These are phyloP conservation scores for Ibidorhyncha struthersii DNA, from an alignment of 2,113 vertebrate species.

Conservation along the genomic window DNA sequence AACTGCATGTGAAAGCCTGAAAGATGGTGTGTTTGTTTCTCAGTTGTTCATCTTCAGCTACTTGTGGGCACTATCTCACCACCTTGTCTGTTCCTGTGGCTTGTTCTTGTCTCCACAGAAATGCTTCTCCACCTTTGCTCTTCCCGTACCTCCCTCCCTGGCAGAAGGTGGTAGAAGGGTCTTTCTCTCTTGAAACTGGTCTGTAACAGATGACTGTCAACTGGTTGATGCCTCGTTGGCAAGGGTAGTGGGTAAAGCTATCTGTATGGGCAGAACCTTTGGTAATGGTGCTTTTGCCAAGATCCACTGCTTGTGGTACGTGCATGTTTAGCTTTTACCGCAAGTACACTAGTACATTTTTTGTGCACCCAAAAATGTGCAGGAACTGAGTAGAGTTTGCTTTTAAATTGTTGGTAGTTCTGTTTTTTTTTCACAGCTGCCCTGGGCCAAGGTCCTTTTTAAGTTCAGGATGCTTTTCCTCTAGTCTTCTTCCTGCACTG, in stretches of 20 bases:
- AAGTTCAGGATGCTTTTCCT: not conserved
- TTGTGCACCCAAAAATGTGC: not conserved
- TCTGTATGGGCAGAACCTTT: not conserved
- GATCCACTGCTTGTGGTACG: not conserved
- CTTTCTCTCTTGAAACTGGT: not conserved
- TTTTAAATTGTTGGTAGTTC: not conserved
- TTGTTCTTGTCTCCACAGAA: not conserved
- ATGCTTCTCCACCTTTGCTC: not conserved
- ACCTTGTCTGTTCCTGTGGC: not conserved
- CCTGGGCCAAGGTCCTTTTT: not conserved
- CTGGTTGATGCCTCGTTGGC: not conserved
- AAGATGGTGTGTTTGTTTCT: not conserved
- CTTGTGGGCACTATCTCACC: not conserved
- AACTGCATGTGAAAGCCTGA: not conserved
- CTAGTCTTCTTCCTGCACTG: not conserved
- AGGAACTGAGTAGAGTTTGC: not conserved
- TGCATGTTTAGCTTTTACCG: accelerated
- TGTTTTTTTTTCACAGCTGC: not conserved
- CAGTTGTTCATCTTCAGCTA: not conserved
- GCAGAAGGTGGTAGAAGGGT: not conserved
- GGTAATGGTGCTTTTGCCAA: not conserved
- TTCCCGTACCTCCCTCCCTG: not conserved
- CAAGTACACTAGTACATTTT: not conserved
- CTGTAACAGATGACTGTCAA: not conserved
- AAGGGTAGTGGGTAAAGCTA: not conserved